Conservation (phyloP, 1,140 invertebrate genomes). For the Drosophila equinoxialis region DNA sequence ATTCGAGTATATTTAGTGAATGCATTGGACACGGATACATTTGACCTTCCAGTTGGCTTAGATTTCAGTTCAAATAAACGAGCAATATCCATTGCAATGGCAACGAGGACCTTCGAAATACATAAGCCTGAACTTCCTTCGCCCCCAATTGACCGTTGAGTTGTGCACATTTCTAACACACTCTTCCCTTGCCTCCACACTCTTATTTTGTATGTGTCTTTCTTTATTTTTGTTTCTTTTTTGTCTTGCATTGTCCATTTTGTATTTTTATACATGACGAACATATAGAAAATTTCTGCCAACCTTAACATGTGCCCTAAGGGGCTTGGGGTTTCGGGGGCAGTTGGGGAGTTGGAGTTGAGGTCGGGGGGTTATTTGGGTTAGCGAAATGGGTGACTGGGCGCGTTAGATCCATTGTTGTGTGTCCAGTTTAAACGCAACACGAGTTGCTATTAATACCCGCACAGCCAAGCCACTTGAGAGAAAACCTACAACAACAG, state of each 20-base stretch:
- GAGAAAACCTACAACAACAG: constrained; percentile 33
- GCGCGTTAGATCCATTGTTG: constrained; percentile 61
- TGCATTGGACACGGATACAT: constrained; percentile 33
- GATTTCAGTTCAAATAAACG: constrained; percentile 33
- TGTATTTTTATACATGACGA: constrained; percentile 61
- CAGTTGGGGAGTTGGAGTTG: constrained; percentile 2
- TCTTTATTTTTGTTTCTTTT: constrained; percentile 35
- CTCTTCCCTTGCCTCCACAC: constrained; percentile 21
- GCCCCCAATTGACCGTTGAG: constrained; percentile 43
- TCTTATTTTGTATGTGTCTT: constrained; percentile 19
- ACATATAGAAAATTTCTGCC: constrained; percentile 55
- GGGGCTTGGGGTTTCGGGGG: constrained; percentile 31
- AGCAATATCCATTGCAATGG: constrained; percentile 35
- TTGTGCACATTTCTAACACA: neutral
- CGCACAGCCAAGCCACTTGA: constrained; percentile 45
- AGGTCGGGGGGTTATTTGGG: constrained; percentile 5
- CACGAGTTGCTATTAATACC: constrained; percentile 68
- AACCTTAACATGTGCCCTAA: constrained; percentile 54
- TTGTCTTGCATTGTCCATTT: constrained; percentile 58
- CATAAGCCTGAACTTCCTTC: constrained; percentile 5
- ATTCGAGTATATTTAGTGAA: constrained; percentile 5
- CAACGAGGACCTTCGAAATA: constrained; percentile 22
- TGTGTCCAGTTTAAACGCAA: constrained; percentile 55
- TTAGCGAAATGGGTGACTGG: constrained; percentile 30
- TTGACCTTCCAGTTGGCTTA: constrained; percentile 36